These are phyloP conservation scores for Neostethus bicornis DNA, from an alignment of 2,797 vertebrate species.

Conservation along the genomic window DNA sequence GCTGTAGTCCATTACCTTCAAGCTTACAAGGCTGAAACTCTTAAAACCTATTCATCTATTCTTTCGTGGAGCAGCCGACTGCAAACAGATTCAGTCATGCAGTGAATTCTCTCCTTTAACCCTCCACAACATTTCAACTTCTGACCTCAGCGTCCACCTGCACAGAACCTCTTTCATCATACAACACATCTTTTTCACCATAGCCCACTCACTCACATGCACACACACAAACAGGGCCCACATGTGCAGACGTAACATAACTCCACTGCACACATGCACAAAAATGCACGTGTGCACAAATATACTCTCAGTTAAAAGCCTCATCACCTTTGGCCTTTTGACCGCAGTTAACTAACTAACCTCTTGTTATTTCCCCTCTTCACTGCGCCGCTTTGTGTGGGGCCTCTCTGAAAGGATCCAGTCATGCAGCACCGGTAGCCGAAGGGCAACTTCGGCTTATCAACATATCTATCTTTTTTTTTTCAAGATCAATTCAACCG, in stretches of 20 bases:
- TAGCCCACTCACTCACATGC: slow-evolving; percentile 33
- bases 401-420: slow-evolving; percentile 62
- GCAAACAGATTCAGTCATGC: slow-evolving; percentile 70
- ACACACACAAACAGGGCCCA: slow-evolving; percentile 2
- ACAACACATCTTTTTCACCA: slow-evolving; percentile 58
- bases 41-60: slow-evolving; percentile 70
- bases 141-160: slow-evolving; percentile 71
- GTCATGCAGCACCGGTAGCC: slow-evolving; percentile 62
- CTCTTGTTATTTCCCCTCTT: slow-evolving; percentile 68
- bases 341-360: slow-evolving; percentile 73
- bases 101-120: slow-evolving; percentile 43
- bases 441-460: slow-evolving; percentile 53
- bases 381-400: slow-evolving; percentile 60
- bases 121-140: slow-evolving; percentile 64
- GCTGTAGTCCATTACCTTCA: slow-evolving; percentile 70
- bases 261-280: slow-evolving; percentile 6
- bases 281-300: slow-evolving; percentile 4
- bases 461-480: slow-evolving; percentile 54
- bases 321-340: slow-evolving; percentile 62
- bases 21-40: slow-evolving; percentile 63
- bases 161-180: slow-evolving; percentile 65
- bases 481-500: slow-evolving; percentile 24
- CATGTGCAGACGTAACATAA: slow-evolving; percentile 21
- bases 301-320: slow-evolving; percentile 49
- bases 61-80: slow-evolving; percentile 56